These are phyloP conservation scores for Tolypeutes matacus DNA, from an alignment of 2,797 vertebrate species.

Conservation along the genomic window DNA sequence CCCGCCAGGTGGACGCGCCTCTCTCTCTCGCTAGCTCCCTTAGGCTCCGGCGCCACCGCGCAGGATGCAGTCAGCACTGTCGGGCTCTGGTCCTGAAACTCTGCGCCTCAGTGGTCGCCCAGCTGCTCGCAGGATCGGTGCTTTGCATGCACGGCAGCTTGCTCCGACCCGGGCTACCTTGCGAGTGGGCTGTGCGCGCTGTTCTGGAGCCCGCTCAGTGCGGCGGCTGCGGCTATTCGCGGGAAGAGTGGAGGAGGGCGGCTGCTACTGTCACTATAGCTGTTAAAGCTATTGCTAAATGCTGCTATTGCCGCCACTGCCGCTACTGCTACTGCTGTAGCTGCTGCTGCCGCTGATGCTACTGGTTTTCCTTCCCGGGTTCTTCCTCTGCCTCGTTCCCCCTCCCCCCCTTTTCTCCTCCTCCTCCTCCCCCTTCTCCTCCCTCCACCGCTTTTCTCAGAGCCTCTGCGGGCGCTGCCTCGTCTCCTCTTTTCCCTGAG, in stretches of 20 bases:
- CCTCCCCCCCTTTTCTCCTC: background rate
- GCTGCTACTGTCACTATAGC: slow-evolving; percentile 65
- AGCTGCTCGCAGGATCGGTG: slow-evolving; percentile 3
- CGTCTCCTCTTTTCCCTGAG: slow-evolving; percentile 83
- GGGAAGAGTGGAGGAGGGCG: slow-evolving; percentile 53
- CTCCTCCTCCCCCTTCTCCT: slow-evolving; percentile 63
- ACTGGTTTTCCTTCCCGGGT: slow-evolving; percentile 78
- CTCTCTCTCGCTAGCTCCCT: slow-evolving; percentile 67
- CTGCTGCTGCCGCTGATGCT: slow-evolving; percentile 60
- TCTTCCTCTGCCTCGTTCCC: slow-evolving; percentile 85
- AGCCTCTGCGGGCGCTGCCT: slow-evolving; percentile 76
- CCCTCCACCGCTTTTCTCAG: slow-evolving; percentile 72
- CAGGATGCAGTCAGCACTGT: slow-evolving; percentile 83
- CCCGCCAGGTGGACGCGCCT: slow-evolving; percentile 95
- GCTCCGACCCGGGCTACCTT: slow-evolving; percentile 53
- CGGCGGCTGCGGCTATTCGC: slow-evolving; percentile 47
- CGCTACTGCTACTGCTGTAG: slow-evolving; percentile 51
- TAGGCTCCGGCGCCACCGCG: slow-evolving; percentile 51
- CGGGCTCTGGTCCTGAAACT: slow-evolving; percentile 66
- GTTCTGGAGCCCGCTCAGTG: slow-evolving; percentile 59
- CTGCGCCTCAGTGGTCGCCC: slow-evolving; percentile 66
- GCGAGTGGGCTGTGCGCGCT: slow-evolving; percentile 81
- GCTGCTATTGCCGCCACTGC: slow-evolving; percentile 56
- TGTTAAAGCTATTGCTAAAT: slow-evolving; percentile 63
- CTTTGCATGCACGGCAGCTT: background rate